Percentiles rank a stretch among this genome's conserved stretches.
Conservation (phyloP, 2,888 invertebrate genomes). For the Tyria jacobaeae region DNA sequence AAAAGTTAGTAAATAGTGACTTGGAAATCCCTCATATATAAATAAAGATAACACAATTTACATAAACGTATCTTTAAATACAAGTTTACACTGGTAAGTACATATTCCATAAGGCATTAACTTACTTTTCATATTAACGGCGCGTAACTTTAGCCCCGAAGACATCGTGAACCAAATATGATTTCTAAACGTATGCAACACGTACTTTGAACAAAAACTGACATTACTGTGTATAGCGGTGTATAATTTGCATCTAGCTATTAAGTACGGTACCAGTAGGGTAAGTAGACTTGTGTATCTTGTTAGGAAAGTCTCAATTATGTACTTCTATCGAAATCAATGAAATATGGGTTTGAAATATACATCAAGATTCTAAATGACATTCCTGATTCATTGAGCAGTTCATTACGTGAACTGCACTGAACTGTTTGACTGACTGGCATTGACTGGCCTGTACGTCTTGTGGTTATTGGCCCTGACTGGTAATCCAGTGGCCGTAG, state of each 20-base stretch:
- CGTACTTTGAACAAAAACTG: constrained; percentile 37
- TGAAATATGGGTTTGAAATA: background rate
- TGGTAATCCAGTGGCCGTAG: too few relatives aligned
- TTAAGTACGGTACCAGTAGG: constrained; percentile 27
- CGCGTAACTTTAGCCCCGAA: constrained; percentile 22
- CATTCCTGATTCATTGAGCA: too few relatives aligned
- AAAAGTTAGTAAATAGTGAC: background rate
- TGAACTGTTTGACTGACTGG: too few relatives aligned
- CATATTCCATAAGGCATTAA: constrained; percentile 30
- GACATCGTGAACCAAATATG: constrained; percentile 43
- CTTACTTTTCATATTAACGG: constrained; percentile 33
- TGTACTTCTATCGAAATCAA: background rate
- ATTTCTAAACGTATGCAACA: constrained; percentile 37
- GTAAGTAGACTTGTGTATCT: constrained; percentile 12
- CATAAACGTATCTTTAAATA: constrained; percentile 2
- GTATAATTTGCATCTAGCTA: constrained; percentile 47
- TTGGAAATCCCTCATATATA: background rate
- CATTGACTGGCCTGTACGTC: too few relatives aligned
- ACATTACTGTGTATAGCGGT: constrained; percentile 39
- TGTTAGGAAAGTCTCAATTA: constrained; percentile 4
- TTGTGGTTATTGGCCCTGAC: too few relatives aligned
- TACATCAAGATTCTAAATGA: too few relatives aligned
- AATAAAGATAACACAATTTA: background rate
- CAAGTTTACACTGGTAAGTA: background rate
- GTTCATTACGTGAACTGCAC: too few relatives aligned